These are phyloP conservation scores for Bibio marci DNA, from an alignment of 2,888 invertebrate species.

Conservation along the genomic window DNA sequence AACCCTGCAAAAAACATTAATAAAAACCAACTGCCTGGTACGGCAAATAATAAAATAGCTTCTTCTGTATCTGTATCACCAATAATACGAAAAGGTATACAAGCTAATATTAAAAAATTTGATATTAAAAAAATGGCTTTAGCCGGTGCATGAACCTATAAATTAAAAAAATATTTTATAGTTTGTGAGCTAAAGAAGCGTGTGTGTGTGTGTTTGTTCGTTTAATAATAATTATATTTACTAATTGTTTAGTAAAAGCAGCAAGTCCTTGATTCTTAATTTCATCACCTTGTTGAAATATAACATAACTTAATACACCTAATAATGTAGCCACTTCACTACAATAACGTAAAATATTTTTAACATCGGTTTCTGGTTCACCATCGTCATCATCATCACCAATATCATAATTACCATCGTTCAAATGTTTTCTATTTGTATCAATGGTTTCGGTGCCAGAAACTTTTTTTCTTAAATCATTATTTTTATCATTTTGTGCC, in stretches of 20 bases:
- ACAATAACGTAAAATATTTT: slow-evolving; percentile 41
- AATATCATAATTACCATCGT: slow-evolving; percentile 9
- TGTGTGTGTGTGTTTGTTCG: too few relatives aligned
- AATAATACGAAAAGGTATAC: slow-evolving; percentile 70
- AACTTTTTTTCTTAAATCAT: slow-evolving; percentile 10
- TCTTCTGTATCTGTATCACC: slow-evolving; percentile 70
- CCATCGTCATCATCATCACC: slow-evolving; percentile 16
- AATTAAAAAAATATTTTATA: slow-evolving; percentile 20
- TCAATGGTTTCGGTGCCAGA: slow-evolving; percentile 11
- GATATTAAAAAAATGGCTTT: slow-evolving; percentile 86
- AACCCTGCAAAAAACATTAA: slow-evolving; percentile 99
- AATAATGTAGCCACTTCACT: slow-evolving; percentile 73
- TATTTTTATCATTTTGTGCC: background rate
- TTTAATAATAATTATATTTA: slow-evolving; percentile 32
- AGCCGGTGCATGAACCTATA: slow-evolving; percentile 85
- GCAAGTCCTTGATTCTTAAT: slow-evolving; percentile 83
- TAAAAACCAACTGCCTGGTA: slow-evolving; percentile 94
- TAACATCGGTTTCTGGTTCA: slow-evolving; percentile 26
- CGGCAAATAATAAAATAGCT: slow-evolving; percentile 75
- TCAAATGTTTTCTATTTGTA: background rate
- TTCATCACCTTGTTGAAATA: slow-evolving; percentile 87
- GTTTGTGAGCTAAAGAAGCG: too few relatives aligned
- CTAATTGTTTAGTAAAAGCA: slow-evolving; percentile 83
- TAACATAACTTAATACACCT: slow-evolving; percentile 74
- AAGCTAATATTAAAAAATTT: slow-evolving; percentile 74